Evolutionary conservation across 2,797 vertebrate species (phyloP), one percentile per base, ranked within the genome.

Genomic region (Sebastes diploproa): DNA sequence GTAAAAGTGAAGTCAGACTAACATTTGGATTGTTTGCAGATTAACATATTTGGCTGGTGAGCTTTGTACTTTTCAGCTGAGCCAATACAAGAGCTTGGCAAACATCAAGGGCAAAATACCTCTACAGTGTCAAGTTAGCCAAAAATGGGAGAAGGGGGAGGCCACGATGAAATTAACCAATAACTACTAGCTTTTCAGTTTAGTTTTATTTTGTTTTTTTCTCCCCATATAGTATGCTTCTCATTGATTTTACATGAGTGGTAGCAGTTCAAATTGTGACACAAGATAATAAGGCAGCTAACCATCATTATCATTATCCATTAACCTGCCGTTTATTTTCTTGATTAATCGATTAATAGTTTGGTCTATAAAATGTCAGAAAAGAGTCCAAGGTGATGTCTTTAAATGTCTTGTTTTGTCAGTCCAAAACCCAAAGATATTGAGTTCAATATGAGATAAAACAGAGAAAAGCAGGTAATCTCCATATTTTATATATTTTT

Each of bases 21-120:
- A 54, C 79, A 72, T 67, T 83, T 73, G 23, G 58, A 32, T 73
- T 84, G 46, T 80, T 88, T 81, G 68, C 74, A 72, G 72, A 76
- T 88, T 77, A 80, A 66, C 61, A 77, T 73, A 38, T 80, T 78
- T 82, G 75, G 34, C 80, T 68, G 77, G 58, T 77, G 72, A 86
- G 72, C 67, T 86, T 85, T 77, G 72, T 64, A 71, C 77, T 72
- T 55, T 84, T 79, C 75, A 64, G 46, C 67, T 72, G 60, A 67
- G 80, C 86, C 73, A 83, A 61, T 1, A 29, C 70, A 55, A 63
- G 69, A 72, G 70, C 52, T 88, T 82, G 77, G 78, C 73, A 83
- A 82, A 87, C 63, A 82, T 58, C 29, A 25, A 74, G 59, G 29
- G 73, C 66, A 68, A 81, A 84, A 86, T 86, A 73, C 54, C 82